Conservation (phyloP, 1,140 invertebrate species). For the Lutraria rhynchaena region DNA sequence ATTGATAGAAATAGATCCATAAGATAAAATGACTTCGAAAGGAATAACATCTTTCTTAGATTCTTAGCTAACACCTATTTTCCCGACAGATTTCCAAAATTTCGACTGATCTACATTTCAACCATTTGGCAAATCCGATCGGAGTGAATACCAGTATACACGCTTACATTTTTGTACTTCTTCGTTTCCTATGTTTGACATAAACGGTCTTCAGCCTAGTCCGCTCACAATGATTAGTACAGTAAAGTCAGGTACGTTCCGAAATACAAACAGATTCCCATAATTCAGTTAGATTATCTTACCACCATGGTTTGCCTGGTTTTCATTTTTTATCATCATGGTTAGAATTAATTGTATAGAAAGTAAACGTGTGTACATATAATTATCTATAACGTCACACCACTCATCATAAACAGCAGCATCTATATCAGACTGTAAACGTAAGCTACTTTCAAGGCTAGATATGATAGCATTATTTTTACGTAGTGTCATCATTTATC, state of each 20-base stretch:
- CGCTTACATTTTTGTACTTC: slow-evolving; percentile 21
- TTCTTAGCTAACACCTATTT: slow-evolving; percentile 2
- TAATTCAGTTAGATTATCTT: neutral
- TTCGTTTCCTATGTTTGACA: neutral
- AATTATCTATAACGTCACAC: neutral
- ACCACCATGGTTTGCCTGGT: slow-evolving; percentile 1
- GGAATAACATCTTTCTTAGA: neutral
- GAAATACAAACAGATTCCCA: neutral
- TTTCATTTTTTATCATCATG: neutral
- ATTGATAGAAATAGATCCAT: neutral
- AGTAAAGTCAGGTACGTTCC: neutral
- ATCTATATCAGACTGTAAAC: too few relatives aligned
- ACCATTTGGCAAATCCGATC: neutral
- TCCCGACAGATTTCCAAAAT: slow-evolving; percentile 31
- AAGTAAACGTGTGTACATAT: neutral
- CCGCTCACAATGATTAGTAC: neutral
- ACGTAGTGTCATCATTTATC: neutral
- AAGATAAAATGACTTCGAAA: neutral
- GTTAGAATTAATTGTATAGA: neutral
- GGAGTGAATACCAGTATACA: slow-evolving; percentile 3
- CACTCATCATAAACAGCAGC: neutral
- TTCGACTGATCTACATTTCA: neutral
- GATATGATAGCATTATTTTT: neutral
- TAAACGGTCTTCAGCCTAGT: neutral
- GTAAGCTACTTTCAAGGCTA: neutral